These are phyloP conservation scores for Scaeva pyrastri DNA, from an alignment of 2,888 invertebrate genomes.

Conservation along the genomic window DNA sequence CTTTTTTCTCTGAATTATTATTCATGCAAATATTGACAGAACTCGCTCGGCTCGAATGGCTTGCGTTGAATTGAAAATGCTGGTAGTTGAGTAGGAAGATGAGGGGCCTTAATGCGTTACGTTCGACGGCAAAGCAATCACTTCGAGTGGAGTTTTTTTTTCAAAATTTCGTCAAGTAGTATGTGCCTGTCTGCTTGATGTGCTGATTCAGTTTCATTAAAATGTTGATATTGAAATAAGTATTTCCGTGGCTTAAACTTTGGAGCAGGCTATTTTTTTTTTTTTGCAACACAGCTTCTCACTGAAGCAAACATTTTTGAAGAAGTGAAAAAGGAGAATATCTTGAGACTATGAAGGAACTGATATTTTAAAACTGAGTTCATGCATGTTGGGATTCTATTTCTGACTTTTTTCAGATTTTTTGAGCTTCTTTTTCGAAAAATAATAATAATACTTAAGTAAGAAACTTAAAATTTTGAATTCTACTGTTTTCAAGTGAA, in stretches of 20 bases:
- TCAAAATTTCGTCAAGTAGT: conserved; percentile 9
- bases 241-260: background rate
- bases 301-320: background rate
- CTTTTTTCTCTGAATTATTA: conserved; percentile 31
- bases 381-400: too few relatives aligned
- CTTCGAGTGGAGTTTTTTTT: conserved; percentile 15
- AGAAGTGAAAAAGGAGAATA: too few relatives aligned
- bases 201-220: background rate
- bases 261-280: background rate
- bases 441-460: too few relatives aligned
- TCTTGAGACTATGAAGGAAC: too few relatives aligned
- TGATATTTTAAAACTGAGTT: too few relatives aligned
- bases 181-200: conserved; percentile 11
- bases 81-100: conserved; percentile 13
- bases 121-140: conserved; percentile 39
- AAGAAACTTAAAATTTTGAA: too few relatives aligned
- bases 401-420: too few relatives aligned
- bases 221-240: background rate
- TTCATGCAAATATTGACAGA: conserved; percentile 43
- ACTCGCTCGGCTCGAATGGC: conserved; percentile 7
- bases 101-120: conserved; percentile 32
- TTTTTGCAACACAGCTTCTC: background rate
- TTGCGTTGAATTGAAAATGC: background rate
- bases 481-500: too few relatives aligned
- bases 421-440: too few relatives aligned